Evolutionary conservation across 2,888 invertebrate genomes (phyloP), one percentile per base, ranked within the genome.

Genomic region (Odontomyia ornata): DNA sequence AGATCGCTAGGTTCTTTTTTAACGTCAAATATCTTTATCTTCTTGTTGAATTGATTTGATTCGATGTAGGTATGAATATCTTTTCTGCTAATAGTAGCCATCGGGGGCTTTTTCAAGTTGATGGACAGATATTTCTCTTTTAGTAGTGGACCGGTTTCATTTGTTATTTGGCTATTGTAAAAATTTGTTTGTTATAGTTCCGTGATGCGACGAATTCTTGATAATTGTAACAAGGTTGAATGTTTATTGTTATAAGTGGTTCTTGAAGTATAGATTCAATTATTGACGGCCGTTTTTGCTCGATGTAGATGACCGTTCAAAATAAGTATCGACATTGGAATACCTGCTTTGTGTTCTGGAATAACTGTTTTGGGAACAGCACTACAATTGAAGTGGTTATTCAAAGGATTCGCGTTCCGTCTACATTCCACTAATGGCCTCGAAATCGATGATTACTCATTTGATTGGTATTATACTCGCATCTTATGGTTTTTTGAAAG

Each of bases 171-270:
- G 69, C 46, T n/a, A 25, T 47, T 69, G 69, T 46, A 30, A 46
- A 25, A 46, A 47, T 21, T 47, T n/a, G 4, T 46, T 23, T 46
- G 18, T 25, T 69, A n/a, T 7, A 69, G 69, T 73, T 73, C 73
- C 73, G 73, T 73, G 73, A 73, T 60, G 73, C 21, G 73, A 60
- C 73, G 30, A 21, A 72, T 73, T 73, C 36, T 73, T 43, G 60
- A 64, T 64, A 64, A 64, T 30, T 64, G 64, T 64, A 64, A 30
- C 64, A 64, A 64, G 64, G 64, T 64, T 30, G 30, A 30, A 64
- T 64, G 30, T 15, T 64, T 30, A 30, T n/a, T 56, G 56, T 60
- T n/a, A 18, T 52, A 52, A 52, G 52, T 52, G 52, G 18, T 52
- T 52, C 13, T 52, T 15, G 13, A 52, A 52, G 52, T 52, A 18